Base-by-base conservation (phyloP, 2,797 vertebrate species). In the Bryconaethiops microstoma region DNA sequence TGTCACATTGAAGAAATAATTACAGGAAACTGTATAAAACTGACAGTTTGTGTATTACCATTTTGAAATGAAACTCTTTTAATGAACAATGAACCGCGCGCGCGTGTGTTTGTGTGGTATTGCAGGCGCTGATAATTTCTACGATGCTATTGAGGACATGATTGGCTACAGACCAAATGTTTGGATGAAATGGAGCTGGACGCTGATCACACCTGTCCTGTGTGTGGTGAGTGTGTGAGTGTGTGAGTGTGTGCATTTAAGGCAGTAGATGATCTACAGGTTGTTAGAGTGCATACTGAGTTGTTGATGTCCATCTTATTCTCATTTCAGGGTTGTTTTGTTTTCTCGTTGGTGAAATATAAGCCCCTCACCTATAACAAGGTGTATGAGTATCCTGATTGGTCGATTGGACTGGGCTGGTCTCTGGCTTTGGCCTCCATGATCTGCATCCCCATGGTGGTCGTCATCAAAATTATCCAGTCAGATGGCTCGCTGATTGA, bases 161-260 rank as follows among this genome's bases (percentile, higher is more conserved):
- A 98, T 99, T 84, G 98, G 98, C 92, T 99, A 99, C 91, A 96
- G 96, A 94, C 97, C 98, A 82, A 97, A 97, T 87, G 88, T 95
- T 40, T 99, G 98, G 98, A 99, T 99, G 98, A 99, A 99, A 89
- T 98, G 96, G 97, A 98, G 97, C 94, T 99, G 98, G 98, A 94
- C 94, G 88, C 82, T 97, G 78, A 93, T 98, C 90, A 99, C 98
- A 71, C 98, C 98, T 65, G 90, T 97, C 88, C 96, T 99, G 69
- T 99, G 98, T 19, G 90, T 94, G 92, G 94, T 95, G 87, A 92
- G 93, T 84, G 52, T 76, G 19, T 45, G 17, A 42, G 16, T 1
- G 9, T 45, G 60, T 52, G 48, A 54, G 69, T 78, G 19, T 39
- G 21, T 13, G 50, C 14, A 6, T 40, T 5, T 45, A 45, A 45